Evolutionary conservation across 2,888 invertebrate species (phyloP), one percentile per base, ranked within the genome.

Genomic region (Oeneis ivallda): DNA sequence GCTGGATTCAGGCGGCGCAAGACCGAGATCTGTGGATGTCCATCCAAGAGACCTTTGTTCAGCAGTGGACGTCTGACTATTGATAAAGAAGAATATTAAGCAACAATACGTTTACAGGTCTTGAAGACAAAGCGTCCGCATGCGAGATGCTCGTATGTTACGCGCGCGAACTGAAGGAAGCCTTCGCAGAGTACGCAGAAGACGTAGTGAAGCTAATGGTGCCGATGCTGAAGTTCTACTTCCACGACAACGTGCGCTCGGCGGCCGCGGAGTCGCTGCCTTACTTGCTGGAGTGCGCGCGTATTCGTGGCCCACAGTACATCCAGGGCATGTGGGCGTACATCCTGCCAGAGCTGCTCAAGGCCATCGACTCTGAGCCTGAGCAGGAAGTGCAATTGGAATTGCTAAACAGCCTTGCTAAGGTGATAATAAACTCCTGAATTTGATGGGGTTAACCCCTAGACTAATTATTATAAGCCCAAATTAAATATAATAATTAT

Each of bases 61-160:
- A 4, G 26, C 26, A 26, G 26, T 26, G 26, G 26, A 26, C 5
- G 26, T 26, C 26, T 26, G 26, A 5, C n/a, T n/a, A n/a, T 26
- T 26, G 26, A 26, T 26, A 26, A 26, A 26, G 26, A 26, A 26
- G 26, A 26, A 26, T 26, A 26, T 5, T 26, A 26, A 4, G 26
- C 26, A 26, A 26, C 26, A 26, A 26, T 26, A 2, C 13, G 9
- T 56, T 13, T 1, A n/a, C 45, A 93, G 95, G 98, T 72, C 92
- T 98, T 65, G 98, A 99, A 87, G 98, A 99, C 85, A 99, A 98
- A 83, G 97, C 98, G 0, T 97, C 97, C 1, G 98, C 98, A 0
- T 98, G 98, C 84, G 97, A 98, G 85, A 98, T 98, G 98, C 91
- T 98, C 64, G 98, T 98, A 10, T 98, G 98, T 84, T 98, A 98